phyloP scores from a whole-genome alignment of 2,113 vertebrate genomes.

The Ophthalmotilapia sp. region DNA sequence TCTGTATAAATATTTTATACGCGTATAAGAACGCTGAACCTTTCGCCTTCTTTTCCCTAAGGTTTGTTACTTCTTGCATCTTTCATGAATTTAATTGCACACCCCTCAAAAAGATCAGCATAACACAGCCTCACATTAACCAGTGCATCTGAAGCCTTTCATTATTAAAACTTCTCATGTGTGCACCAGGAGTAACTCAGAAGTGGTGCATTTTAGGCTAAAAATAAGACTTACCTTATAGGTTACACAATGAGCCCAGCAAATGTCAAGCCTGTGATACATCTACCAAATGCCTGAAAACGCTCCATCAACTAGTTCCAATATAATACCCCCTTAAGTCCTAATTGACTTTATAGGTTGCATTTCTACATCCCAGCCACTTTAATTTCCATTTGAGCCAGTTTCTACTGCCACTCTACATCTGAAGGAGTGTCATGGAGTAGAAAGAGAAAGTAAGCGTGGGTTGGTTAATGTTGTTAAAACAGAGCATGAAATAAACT shows the following conservation, averaged over 20 bases:
- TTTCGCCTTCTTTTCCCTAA: neutral
- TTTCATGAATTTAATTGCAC: neutral
- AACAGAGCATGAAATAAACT: slow-evolving; percentile 38
- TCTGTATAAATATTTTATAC: neutral
- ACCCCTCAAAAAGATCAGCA: neutral
- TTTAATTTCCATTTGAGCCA: neutral
- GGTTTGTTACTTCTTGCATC: neutral
- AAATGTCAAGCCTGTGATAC: neutral
- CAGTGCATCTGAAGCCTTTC: neutral
- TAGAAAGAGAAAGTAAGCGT: neutral
- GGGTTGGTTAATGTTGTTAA: neutral
- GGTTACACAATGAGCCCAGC: slow-evolving; percentile 19
- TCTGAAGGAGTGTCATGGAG: neutral
- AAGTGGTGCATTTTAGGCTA: neutral
- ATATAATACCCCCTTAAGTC: neutral
- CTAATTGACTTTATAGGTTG: neutral
- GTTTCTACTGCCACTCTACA: neutral
- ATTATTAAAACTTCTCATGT: neutral
- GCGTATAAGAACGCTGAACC: neutral
- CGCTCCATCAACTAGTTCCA: neutral
- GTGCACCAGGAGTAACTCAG: neutral
- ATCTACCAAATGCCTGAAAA: neutral
- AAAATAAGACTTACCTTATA: slow-evolving; percentile 3
- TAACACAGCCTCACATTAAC: neutral
- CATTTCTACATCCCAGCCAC: neutral